Conservation (phyloP, 2,113 vertebrate species). For the Malurus alboscapulatus region DNA sequence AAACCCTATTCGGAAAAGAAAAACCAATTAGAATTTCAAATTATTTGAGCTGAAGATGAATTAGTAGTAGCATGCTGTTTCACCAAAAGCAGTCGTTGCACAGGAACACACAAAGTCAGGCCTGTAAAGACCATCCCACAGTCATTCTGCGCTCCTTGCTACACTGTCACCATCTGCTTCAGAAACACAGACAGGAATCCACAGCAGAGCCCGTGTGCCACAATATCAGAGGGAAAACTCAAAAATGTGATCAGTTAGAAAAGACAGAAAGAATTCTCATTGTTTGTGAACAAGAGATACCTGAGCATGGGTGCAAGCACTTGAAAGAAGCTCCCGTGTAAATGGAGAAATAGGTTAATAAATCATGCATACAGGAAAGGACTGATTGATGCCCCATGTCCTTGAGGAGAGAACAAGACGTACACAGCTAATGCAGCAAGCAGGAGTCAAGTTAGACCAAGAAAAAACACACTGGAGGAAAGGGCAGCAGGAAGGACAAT, state of each 20-base stretch:
- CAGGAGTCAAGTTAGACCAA: neutral
- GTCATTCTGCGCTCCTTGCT: neutral
- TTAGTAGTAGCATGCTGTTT: neutral
- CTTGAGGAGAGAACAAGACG: neutral
- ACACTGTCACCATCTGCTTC: neutral
- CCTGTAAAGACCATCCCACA: neutral
- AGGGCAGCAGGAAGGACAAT: neutral
- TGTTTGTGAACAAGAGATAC: neutral
- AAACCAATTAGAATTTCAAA: neutral
- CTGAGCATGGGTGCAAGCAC: neutral
- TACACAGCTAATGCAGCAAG: neutral
- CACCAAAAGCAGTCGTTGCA: neutral
- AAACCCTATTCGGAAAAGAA: neutral
- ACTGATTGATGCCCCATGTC: neutral
- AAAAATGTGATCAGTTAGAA: neutral
- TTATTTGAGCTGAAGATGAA: neutral
- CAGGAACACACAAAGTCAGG: neutral
- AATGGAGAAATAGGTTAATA: neutral
- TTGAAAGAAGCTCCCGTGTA: neutral
- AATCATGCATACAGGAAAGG: neutral
- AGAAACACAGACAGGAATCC: neutral
- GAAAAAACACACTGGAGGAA: neutral
- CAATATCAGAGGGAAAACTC: neutral
- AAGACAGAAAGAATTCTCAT: neutral
- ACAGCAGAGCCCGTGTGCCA: neutral